phyloP scores from a whole-genome alignment of 2,113 vertebrate species.

The Euleptes europaea region DNA sequence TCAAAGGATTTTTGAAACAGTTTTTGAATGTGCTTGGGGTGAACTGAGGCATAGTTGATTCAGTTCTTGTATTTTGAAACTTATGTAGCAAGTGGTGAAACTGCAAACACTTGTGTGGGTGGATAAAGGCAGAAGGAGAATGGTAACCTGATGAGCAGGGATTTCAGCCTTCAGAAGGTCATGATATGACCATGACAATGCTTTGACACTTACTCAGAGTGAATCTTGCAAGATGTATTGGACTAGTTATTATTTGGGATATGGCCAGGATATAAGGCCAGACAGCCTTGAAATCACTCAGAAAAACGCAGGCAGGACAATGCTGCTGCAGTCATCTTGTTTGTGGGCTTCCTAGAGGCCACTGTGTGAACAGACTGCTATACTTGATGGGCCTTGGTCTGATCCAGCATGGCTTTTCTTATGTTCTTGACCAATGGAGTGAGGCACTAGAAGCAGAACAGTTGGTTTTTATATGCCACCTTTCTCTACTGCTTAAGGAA shows the following conservation, averaged over 20 bases:
- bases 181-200: not conserved
- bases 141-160: not conserved
- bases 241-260: not conserved
- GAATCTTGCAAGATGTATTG: not conserved
- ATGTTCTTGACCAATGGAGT: no score
- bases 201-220: not conserved
- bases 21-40: not conserved
- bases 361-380: no score
- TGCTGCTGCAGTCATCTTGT: no score
- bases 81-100: not conserved
- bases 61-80: not conserved
- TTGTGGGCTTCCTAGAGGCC: no score
- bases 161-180: not conserved
- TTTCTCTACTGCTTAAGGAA: no score
- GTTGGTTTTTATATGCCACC: no score
- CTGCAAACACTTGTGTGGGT: not conserved
- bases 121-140: not conserved
- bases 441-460: no score
- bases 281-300: no score
- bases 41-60: not conserved
- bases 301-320: no score
- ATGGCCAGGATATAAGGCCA: not conserved
- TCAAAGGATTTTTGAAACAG: conserved; percentile 4
- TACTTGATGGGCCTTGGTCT: no score
- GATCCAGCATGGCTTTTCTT: no score